A percentile compares a stretch with the other conserved stretches of the same genome.
Evolutionary conservation across 2,888 invertebrate species (phyloP).

Genomic region (Clanis bilineata): DNA sequence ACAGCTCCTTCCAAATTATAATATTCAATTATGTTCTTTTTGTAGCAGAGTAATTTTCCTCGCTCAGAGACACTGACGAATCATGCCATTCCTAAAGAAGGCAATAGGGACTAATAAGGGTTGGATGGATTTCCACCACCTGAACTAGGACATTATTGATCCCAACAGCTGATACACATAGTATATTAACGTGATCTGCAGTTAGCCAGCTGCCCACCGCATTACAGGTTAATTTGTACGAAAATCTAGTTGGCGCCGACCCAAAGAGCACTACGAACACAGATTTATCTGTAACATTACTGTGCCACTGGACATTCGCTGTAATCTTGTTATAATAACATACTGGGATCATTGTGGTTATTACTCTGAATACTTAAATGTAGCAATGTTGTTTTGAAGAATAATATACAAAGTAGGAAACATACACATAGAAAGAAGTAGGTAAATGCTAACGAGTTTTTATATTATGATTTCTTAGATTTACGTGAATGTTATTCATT

Average conservation of each 20-base stretch:
- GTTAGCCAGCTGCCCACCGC: constrained; percentile 9
- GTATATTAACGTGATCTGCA: not conserved
- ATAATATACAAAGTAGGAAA: not conserved
- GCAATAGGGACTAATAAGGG: too few relatives aligned
- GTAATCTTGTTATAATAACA: constrained; percentile 2
- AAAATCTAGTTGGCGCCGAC: constrained; percentile 10
- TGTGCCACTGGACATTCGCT: constrained; percentile 6
- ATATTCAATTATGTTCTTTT: too few relatives aligned
- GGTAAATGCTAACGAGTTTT: too few relatives aligned
- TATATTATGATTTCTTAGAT: too few relatives aligned
- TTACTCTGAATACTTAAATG: not conserved
- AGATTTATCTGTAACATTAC: constrained; percentile 6
- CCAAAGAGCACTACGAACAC: constrained; percentile 9
- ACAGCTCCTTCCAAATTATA: too few relatives aligned
- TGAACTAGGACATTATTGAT: not conserved
- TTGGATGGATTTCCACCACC: too few relatives aligned
- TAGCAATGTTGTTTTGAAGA: not conserved
- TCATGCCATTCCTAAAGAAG: too few relatives aligned
- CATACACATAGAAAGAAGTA: too few relatives aligned
- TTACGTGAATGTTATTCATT: too few relatives aligned
- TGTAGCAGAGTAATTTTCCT: too few relatives aligned
- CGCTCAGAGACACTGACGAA: too few relatives aligned
- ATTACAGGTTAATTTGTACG: constrained; percentile 14
- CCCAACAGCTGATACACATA: not conserved
- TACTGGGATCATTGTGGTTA: not conserved